Conservation (phyloP, 2,888 invertebrate species). For the Eurytoma californica region DNA sequence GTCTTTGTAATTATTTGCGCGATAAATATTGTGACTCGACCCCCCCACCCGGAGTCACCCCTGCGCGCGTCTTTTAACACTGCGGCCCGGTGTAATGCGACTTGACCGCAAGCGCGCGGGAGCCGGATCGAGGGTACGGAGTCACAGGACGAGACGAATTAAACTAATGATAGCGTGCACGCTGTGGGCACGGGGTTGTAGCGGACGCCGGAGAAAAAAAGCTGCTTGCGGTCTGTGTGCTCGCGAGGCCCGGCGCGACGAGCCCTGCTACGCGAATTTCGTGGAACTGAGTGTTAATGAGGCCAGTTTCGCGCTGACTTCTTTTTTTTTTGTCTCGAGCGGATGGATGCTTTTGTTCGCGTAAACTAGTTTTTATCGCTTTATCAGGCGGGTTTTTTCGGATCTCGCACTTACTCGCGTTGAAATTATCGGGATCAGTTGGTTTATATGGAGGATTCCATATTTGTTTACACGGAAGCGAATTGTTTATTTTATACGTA, state of each 20-base stretch:
- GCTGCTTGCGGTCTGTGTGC: slow-evolving; percentile 44
- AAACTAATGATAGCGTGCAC: slow-evolving; percentile 55
- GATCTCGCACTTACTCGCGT: too few relatives aligned
- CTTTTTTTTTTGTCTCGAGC: slow-evolving; percentile 4
- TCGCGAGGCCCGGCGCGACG: slow-evolving; percentile 7
- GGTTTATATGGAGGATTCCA: too few relatives aligned
- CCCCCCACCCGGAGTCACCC: slow-evolving; percentile 58
- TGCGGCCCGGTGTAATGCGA: slow-evolving; percentile 39
- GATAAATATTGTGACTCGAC: slow-evolving; percentile 67
- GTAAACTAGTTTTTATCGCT: neutral
- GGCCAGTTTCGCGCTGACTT: slow-evolving; percentile 39
- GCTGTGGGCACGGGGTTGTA: neutral
- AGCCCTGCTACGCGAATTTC: slow-evolving; percentile 49
- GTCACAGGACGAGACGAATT: slow-evolving; percentile 47
- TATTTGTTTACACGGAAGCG: too few relatives aligned
- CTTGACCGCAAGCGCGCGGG: slow-evolving; percentile 56
- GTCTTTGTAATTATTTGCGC: slow-evolving; percentile 66
- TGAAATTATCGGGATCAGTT: too few relatives aligned
- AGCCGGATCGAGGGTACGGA: neutral
- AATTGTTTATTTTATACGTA: too few relatives aligned
- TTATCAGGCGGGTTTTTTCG: too few relatives aligned
- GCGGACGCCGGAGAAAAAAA: slow-evolving; percentile 41
- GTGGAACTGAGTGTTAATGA: slow-evolving; percentile 56
- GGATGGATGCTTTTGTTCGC: too few relatives aligned
- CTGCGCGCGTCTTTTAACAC: neutral